Conservation (phyloP, 2,888 invertebrate genomes). For the Cerceris rybyensis region DNA sequence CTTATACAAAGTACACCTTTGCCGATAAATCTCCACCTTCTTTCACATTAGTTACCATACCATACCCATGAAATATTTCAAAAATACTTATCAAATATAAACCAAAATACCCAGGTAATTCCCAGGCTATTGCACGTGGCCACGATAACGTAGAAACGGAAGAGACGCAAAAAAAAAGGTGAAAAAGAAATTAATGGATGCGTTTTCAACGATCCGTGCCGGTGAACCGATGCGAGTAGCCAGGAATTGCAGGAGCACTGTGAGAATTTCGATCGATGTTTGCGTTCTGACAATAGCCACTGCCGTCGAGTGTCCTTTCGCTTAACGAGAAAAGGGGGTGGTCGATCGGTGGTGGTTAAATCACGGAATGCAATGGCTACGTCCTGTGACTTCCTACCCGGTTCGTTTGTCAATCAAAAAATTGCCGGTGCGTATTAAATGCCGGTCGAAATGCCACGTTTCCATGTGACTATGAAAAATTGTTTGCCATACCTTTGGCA, state of each 20-base stretch:
- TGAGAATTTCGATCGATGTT: slow-evolving; percentile 22
- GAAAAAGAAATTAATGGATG: slow-evolving; percentile 16
- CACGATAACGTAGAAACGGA: background rate
- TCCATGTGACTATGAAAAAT: no score
- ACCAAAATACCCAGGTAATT: background rate
- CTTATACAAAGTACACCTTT: background rate
- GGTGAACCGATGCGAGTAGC: slow-evolving; percentile 13
- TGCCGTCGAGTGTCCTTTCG: slow-evolving; percentile 2
- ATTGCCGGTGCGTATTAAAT: background rate
- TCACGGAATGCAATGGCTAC: background rate
- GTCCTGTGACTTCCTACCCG: background rate
- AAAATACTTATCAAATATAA: background rate
- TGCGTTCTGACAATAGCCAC: slow-evolving; percentile 10
- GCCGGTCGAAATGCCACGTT: background rate
- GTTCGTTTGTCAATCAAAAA: background rate
- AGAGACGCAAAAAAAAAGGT: background rate
- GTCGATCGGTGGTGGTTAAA: background rate
- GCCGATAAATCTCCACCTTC: background rate
- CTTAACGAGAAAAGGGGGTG: slow-evolving; percentile 4
- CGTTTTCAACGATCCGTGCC: slow-evolving; percentile 12
- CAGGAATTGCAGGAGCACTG: slow-evolving; percentile 3
- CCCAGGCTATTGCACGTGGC: background rate
- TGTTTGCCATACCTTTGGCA: no score
- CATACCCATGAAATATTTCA: background rate
- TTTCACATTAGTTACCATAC: no score